phyloP scores from a whole-genome alignment of 2,888 invertebrate species.

The Tachina lurida region DNA sequence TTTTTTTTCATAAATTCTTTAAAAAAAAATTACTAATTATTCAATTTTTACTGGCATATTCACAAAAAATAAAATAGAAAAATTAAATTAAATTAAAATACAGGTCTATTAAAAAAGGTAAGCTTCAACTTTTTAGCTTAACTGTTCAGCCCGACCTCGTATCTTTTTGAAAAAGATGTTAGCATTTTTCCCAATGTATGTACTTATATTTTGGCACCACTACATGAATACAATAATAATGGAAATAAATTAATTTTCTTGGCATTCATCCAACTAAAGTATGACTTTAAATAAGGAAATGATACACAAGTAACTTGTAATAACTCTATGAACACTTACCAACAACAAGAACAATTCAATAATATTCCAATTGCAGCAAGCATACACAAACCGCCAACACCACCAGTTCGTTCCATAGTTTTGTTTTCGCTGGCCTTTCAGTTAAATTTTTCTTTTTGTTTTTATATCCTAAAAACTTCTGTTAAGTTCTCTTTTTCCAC shows the following conservation, averaged over 20 bases:
- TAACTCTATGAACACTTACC: slow-evolving; percentile 58
- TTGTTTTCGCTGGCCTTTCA: slow-evolving; percentile 25
- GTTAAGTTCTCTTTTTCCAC: slow-evolving; percentile 20
- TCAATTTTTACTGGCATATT: too few relatives aligned
- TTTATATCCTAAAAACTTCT: background rate
- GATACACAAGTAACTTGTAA: slow-evolving; percentile 65
- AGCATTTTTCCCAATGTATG: background rate
- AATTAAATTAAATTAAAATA: too few relatives aligned
- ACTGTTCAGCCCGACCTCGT: slow-evolving; percentile 5
- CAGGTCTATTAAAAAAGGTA: background rate
- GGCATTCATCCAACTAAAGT: slow-evolving; percentile 65
- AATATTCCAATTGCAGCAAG: slow-evolving; percentile 8
- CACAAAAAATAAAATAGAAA: too few relatives aligned
- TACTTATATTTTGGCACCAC: slow-evolving; percentile 58
- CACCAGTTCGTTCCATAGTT: background rate
- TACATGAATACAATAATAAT: slow-evolving; percentile 65
- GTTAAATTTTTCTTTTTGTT: slow-evolving; percentile 11
- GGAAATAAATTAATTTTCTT: slow-evolving; percentile 71
- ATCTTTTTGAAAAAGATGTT: background rate
- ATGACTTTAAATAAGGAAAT: slow-evolving; percentile 70
- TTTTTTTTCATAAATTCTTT: too few relatives aligned
- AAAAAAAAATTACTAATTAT: too few relatives aligned
- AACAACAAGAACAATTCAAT: slow-evolving; percentile 20
- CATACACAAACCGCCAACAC: background rate
- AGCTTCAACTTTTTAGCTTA: background rate